Evolutionary conservation across 2,797 vertebrate genomes (phyloP), one percentile per base, ranked within the genome.

Genomic region (Poeciliopsis gracilis): DNA sequence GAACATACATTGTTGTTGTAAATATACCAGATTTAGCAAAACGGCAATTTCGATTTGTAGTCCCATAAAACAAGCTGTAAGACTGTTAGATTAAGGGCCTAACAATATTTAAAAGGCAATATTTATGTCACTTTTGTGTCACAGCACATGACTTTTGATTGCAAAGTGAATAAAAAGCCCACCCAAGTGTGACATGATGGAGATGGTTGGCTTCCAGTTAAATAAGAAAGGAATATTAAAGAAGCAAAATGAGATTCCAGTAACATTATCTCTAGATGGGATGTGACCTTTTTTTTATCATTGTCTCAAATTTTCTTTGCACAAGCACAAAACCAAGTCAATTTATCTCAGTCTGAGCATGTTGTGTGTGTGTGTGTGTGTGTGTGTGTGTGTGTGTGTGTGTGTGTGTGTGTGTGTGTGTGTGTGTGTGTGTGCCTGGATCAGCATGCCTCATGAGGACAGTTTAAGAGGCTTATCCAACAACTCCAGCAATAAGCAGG

Each of bases 381-480:
- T 38, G 85, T 10, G 28, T 7, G 16, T 2, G 16, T 2, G 76
- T 38, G 72, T 43, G 76, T 46, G 75, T 45, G 12, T 75, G 82
- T 10, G 30, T 45, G 73, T 76, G 82, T 30, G 30, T 38, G 85
- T 12, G 28, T 7, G 16, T 0, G 16, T 2, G 76, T 38, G 72
- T 43, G 76, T 46, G 75, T 41, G 12, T 75, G 82, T 12, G 30
- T 45, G 73, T 77, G 82, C 76, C 55, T 53, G 83, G 49, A 76
- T 87, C 74, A 69, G 33, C 61, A 1, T 2, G 72, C 81, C 87
- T 87, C 84, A 53, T 2, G 88, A 89, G 89, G 77, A 78, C 75
- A 43, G 70, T 76, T 43, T 86, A 85, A 85, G 82, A 86, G 55
- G 83, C 86, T 89, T 85, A 85, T 76, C 47, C 61, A 18, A 16